Conservation (phyloP, 2,113 vertebrate genomes). For the Thryonomys swinderianus region DNA sequence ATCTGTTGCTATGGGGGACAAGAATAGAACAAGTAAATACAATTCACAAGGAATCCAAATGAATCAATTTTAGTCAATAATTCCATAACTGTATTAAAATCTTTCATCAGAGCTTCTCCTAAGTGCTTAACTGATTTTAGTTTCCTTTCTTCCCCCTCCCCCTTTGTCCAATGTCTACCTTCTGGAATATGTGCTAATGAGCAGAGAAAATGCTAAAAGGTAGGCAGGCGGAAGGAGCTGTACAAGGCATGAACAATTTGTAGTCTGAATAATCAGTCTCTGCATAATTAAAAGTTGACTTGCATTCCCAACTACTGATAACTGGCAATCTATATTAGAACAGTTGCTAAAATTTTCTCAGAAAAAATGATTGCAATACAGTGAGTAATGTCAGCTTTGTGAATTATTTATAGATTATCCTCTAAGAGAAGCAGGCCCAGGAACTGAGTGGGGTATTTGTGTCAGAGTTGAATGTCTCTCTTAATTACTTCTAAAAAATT, state of each 20-base stretch:
- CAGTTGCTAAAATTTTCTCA: conserved; percentile 76
- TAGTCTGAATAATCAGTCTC: conserved; percentile 70
- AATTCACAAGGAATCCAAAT: conserved; percentile 68
- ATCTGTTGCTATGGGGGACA: conserved; percentile 59
- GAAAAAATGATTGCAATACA: conserved; percentile 69
- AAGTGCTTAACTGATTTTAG: conserved; percentile 37
- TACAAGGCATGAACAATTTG: conserved; percentile 50
- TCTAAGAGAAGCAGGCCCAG: conserved; percentile 58
- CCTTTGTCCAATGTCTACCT: conserved; percentile 22
- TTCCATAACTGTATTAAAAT: conserved; percentile 61
- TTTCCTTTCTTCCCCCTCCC: background rate
- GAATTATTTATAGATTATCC: conserved; percentile 78
- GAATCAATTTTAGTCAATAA: conserved; percentile 65
- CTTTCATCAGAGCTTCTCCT: conserved; percentile 62
- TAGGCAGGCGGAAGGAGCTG: conserved; percentile 72
- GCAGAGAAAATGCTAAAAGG: conserved; percentile 71
- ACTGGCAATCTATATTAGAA: conserved; percentile 73
- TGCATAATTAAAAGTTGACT: conserved; percentile 77
- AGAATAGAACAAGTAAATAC: conserved; percentile 62
- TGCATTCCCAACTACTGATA: conserved; percentile 74
- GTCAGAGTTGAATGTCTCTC: conserved; percentile 63
- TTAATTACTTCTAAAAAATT: conserved; percentile 76
- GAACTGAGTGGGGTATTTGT: conserved; percentile 65
- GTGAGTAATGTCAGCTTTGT: conserved; percentile 73
- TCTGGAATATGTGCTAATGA: conserved; percentile 72